Conservation (phyloP, 2,888 invertebrate species). For the Teleogryllus oceanicus region DNA sequence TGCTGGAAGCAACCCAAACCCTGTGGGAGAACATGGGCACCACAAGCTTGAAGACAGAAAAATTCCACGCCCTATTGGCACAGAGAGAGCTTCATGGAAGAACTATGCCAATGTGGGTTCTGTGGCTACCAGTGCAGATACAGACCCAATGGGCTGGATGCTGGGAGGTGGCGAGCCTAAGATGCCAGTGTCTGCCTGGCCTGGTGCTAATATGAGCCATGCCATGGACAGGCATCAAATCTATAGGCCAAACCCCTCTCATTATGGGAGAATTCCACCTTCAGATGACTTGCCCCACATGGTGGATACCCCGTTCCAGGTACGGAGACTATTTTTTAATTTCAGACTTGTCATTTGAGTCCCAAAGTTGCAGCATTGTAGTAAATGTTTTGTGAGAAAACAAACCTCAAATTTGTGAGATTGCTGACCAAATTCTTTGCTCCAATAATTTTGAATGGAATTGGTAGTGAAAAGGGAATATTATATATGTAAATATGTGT, state of each 20-base stretch:
- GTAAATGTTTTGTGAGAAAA: neutral
- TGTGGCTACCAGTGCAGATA: slow-evolving; percentile 45
- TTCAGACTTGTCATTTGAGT: neutral
- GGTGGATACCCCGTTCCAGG: slow-evolving; percentile 51
- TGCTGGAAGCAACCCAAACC: slow-evolving; percentile 39
- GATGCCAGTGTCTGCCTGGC: slow-evolving; percentile 45
- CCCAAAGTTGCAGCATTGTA: neutral
- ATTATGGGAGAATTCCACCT: slow-evolving; percentile 31
- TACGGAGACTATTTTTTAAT: slow-evolving; percentile 37
- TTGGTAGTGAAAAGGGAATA: neutral
- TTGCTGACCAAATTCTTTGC: neutral
- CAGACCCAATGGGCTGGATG: slow-evolving; percentile 49
- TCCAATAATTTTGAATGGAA: neutral
- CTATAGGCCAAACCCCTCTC: slow-evolving; percentile 33
- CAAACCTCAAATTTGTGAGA: neutral
- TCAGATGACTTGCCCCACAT: slow-evolving; percentile 50
- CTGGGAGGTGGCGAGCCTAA: slow-evolving; percentile 44
- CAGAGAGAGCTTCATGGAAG: slow-evolving; percentile 70
- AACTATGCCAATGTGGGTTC: slow-evolving; percentile 42
- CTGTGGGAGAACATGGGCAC: slow-evolving; percentile 27
- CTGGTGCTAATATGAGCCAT: slow-evolving; percentile 42
- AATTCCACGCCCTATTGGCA: slow-evolving; percentile 70
- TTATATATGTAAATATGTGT: neutral
- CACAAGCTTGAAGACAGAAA: slow-evolving; percentile 45
- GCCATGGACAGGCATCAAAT: slow-evolving; percentile 43